Evolutionary conservation across 2,888 invertebrate genomes (phyloP).

Genomic region (Callosobruchus maculatus): DNA sequence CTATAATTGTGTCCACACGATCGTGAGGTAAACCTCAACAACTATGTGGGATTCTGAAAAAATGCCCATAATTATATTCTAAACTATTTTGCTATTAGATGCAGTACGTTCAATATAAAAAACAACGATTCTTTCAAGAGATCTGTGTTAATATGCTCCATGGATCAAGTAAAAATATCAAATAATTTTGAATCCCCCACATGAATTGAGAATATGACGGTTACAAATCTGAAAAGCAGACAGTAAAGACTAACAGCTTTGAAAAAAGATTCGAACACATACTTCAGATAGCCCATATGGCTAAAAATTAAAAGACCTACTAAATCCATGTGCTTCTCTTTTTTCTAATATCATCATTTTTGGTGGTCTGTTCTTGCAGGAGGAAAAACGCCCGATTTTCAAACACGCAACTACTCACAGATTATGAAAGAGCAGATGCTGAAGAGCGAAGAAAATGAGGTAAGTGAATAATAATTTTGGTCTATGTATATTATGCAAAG

Average conservation of each 20-base stretch:
- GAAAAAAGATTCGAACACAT: slow-evolving; percentile 30
- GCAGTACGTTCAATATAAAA: no score
- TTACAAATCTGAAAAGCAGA: slow-evolving; percentile 24
- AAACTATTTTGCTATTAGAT: no score
- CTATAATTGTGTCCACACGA: no score
- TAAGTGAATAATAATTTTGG: no score
- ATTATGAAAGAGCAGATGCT: slow-evolving; percentile 96
- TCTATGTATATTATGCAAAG: no score
- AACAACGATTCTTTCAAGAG: no score
- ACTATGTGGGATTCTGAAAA: no score
- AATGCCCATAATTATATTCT: no score
- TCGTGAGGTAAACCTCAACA: no score
- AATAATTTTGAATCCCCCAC: not conserved
- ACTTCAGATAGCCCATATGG: slow-evolving; percentile 20
- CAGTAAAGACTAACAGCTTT: slow-evolving; percentile 4
- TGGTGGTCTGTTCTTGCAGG: slow-evolving; percentile 63
- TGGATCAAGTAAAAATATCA: not conserved
- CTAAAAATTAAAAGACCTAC: not conserved
- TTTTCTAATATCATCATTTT: slow-evolving; percentile 29
- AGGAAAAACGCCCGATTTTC: slow-evolving; percentile 96
- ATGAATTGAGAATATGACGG: slow-evolving; percentile 29
- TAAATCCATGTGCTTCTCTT: slow-evolving; percentile 29
- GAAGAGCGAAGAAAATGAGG: slow-evolving; percentile 88
- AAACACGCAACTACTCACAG: slow-evolving; percentile 90
- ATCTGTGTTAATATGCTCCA: no score